These are phyloP conservation scores for Perizoma affinitatum DNA, from an alignment of 2,888 invertebrate species.

Conservation along the genomic window DNA sequence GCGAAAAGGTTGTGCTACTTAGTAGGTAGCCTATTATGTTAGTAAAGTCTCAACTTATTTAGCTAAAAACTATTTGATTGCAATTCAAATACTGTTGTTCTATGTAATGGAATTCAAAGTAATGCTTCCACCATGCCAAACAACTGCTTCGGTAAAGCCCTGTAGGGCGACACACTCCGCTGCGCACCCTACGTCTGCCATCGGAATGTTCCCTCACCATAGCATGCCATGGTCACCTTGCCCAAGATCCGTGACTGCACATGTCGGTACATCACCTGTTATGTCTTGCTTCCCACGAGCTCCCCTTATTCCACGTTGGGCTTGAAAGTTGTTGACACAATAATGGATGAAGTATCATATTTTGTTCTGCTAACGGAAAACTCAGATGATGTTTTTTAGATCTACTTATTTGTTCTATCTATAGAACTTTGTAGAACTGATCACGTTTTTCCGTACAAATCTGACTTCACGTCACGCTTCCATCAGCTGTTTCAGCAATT, in stretches of 20 bases:
- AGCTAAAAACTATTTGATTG: neutral
- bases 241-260: slow-evolving; percentile 69
- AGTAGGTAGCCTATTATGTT: too few species aligned
- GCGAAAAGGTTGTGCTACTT: too few species aligned
- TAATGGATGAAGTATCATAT: too few species aligned
- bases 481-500: slow-evolving; percentile 37
- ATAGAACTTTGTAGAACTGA: slow-evolving; percentile 12
- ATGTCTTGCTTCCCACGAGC: slow-evolving; percentile 67
- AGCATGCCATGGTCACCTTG: slow-evolving; percentile 42
- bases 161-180: slow-evolving; percentile 62
- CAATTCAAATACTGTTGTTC: slow-evolving; percentile 2
- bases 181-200: slow-evolving; percentile 63
- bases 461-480: slow-evolving; percentile 29
- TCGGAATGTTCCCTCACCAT: slow-evolving; percentile 48
- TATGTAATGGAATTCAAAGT: slow-evolving; percentile 9
- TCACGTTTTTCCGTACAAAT: slow-evolving; percentile 29
- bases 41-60: too few species aligned
- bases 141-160: slow-evolving; percentile 26
- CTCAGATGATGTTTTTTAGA: neutral
- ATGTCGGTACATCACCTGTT: slow-evolving; percentile 75
- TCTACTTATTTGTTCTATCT: slow-evolving; percentile 15
- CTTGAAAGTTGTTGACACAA: slow-evolving; percentile 1
- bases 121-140: slow-evolving; percentile 23
- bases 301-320: slow-evolving; percentile 24
- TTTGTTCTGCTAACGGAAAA: too few species aligned